Percentiles rank a stretch among this genome's conserved stretches.
phyloP scores from a whole-genome alignment of 2,113 vertebrate genomes.

The Malurus alboscapulatus region DNA sequence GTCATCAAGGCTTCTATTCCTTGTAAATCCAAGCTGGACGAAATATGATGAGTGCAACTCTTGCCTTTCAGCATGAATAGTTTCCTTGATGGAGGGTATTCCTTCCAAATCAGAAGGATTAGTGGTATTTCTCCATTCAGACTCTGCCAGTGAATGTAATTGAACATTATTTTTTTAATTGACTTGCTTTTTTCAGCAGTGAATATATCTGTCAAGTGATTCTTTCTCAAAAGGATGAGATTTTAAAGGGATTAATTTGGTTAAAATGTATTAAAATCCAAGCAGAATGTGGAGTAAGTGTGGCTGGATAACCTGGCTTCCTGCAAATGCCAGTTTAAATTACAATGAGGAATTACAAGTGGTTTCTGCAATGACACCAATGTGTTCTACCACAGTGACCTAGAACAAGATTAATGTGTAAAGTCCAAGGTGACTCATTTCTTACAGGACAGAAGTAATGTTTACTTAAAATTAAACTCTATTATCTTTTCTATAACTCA shows the following conservation, averaged over 20 bases:
- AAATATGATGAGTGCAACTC: not conserved
- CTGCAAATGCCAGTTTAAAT: not conserved
- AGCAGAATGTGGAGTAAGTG: not conserved
- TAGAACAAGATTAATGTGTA: not conserved
- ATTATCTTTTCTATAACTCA: not conserved
- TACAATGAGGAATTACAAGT: not conserved
- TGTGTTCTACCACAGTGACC: not conserved
- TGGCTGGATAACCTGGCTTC: not conserved
- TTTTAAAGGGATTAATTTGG: not conserved
- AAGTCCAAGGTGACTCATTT: not conserved
- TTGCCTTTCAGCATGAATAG: not conserved
- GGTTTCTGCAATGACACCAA: not conserved
- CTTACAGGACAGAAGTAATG: not conserved
- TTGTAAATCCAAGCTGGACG: not conserved
- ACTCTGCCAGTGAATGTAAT: not conserved
- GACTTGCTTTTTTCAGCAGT: not conserved
- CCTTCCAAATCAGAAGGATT: not conserved
- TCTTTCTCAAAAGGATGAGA: not conserved
- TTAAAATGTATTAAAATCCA: not conserved
- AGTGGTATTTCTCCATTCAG: not conserved
- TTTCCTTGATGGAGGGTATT: not conserved
- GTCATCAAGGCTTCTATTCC: not conserved
- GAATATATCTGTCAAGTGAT: not conserved
- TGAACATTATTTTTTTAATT: not conserved
- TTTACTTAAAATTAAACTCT: not conserved